Base-by-base conservation (phyloP, 2,113 vertebrate genomes). In the Lutjanus erythropterus region DNA sequence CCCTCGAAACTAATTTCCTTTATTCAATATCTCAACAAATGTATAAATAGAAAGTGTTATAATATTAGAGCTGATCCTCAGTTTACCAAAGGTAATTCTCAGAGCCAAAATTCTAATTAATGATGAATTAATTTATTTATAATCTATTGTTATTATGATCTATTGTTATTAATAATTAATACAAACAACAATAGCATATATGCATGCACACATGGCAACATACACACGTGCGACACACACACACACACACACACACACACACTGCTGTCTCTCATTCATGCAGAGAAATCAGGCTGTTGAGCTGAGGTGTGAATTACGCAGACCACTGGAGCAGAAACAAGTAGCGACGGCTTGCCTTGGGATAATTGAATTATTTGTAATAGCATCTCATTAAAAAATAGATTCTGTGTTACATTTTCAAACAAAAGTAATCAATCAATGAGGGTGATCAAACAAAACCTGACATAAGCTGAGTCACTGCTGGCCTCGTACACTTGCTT, bases 331-430 rank as follows among this genome's bases (percentile, higher is more conserved):
- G 92, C 91, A 81, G 85, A 94, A 92, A 91, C 64, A 56, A 87
- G 83, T 71, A 84, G 79, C 84, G 88, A 85, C 78, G 15, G 59
- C 78, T 86, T 71, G 86, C 80, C 67, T 84, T 66, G 50, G 74
- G 86, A 90, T 93, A 90, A 94, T 91, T 93, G n/a, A 93, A 92
- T 94, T 91, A 91, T 93, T 92, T 88, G 80, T 92, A 93, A 94
- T 92, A 65, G 80, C 19, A 15, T 76, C 85, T 88, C 84, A 85
- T 92, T 94, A 90, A 90, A 91, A 84, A 91, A 86, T 64, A 81
- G 81, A 86, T 89, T 83, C 76, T 85, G 58, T 71, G 65, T 85
- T 92, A 74, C 69, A 84, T 21, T 80, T 71, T 62, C 67, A 82
- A 80, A 91, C 75, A 82, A 89, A 89, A 87, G 74, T 61, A 80